Conservation (phyloP, 2,888 invertebrate genomes). For the Drosophila eohydei region DNA sequence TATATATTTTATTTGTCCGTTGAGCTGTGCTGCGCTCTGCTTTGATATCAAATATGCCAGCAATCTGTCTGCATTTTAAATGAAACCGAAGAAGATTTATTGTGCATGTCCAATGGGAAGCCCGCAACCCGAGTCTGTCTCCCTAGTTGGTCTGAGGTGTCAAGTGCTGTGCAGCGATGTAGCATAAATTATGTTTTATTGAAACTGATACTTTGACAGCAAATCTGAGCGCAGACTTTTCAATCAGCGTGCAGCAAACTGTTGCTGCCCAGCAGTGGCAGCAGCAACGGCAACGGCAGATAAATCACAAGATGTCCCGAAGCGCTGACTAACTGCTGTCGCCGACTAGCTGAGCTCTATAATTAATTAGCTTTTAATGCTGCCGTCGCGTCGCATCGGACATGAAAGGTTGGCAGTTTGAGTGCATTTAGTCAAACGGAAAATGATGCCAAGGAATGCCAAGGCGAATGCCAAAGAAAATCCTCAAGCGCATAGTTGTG, state of each 20-base stretch:
- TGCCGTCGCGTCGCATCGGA: conserved; percentile 34
- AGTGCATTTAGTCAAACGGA: conserved; percentile 82
- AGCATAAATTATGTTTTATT: conserved; percentile 77
- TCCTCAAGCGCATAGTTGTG: conserved; percentile 54
- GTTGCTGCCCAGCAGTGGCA: conserved; percentile 53
- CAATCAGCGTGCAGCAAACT: conserved; percentile 66
- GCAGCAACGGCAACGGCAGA: conserved; percentile 26
- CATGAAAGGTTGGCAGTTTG: conserved; percentile 60
- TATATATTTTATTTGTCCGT: conserved; percentile 6
- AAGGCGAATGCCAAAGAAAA: conserved; percentile 53
- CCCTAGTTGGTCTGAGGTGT: conserved; percentile 65
- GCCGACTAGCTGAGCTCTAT: conserved; percentile 57
- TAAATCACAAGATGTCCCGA: conserved; percentile 66
- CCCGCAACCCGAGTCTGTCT: not conserved
- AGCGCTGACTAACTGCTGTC: conserved; percentile 53
- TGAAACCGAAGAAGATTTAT: conserved; percentile 79
- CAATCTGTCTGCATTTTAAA: conserved; percentile 78
- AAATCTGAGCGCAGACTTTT: conserved; percentile 62
- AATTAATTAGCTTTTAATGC: conserved; percentile 81
- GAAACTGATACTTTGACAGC: conserved; percentile 70
- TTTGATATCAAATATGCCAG: conserved; percentile 73
- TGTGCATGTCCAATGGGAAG: conserved; percentile 46
- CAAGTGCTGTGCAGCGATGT: conserved; percentile 60
- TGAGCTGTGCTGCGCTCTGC: conserved; percentile 27
- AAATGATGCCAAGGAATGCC: conserved; percentile 71